Conservation (phyloP, 2,797 vertebrate genomes). For the Poeciliopsis paucimaculata region DNA sequence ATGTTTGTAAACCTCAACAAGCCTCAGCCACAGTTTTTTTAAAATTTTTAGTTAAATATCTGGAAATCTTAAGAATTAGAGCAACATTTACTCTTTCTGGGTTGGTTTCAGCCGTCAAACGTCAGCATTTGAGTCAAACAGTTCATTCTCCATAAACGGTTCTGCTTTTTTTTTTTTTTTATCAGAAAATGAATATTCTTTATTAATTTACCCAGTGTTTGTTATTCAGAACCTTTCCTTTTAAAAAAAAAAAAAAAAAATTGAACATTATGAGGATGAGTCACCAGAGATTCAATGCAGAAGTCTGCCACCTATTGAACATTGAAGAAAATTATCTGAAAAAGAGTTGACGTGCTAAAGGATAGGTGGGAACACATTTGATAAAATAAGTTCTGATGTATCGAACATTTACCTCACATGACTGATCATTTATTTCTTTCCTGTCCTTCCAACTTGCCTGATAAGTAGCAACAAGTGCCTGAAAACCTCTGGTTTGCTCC, state of each 20-base stretch:
- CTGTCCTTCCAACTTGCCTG: no score
- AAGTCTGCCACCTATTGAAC: not conserved
- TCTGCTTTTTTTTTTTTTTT: not conserved
- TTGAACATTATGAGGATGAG: not conserved
- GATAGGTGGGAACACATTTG: no score
- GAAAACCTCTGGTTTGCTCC: no score
- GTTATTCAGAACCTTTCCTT: not conserved
- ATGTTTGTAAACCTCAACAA: not conserved
- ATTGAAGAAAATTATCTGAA: not conserved
- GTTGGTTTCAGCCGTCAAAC: not conserved
- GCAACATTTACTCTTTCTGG: not conserved
- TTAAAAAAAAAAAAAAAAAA: no score
- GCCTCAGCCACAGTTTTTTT: not conserved
- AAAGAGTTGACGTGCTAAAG: no score
- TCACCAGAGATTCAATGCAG: not conserved
- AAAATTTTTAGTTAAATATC: not conserved
- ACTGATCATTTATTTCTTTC: no score
- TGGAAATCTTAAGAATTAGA: not conserved
- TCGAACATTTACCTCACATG: no score
- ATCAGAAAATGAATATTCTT: slow-evolving; percentile 3
- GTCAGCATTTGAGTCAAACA: not conserved
- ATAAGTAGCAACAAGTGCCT: no score
- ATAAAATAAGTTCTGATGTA: no score
- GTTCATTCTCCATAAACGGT: not conserved
- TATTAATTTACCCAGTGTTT: not conserved